Percentiles rank a stretch among this genome's conserved stretches.
These are phyloP conservation scores for Antheraea assamensis DNA, from an alignment of 2,888 invertebrate genomes.

Conservation along the genomic window DNA sequence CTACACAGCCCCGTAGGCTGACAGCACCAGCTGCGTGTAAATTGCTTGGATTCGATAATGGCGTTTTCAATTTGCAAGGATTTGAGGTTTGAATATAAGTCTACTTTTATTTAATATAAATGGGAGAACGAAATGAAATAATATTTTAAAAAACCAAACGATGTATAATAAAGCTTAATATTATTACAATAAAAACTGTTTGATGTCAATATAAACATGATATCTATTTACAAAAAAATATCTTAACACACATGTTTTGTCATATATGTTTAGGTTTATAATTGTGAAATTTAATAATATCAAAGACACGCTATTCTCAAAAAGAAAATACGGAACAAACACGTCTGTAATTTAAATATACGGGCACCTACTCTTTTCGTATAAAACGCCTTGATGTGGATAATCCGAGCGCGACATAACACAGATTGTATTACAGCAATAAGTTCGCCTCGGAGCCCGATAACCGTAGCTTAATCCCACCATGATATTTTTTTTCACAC, in stretches of 20 bases:
- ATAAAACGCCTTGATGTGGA: slow-evolving; percentile 65
- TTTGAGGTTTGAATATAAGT: slow-evolving; percentile 60
- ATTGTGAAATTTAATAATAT: background rate
- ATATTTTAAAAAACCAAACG: background rate
- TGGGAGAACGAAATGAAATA: background rate
- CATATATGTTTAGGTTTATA: background rate
- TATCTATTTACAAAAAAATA: background rate
- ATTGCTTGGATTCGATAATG: slow-evolving; percentile 79
- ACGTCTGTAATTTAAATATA: slow-evolving; percentile 32
- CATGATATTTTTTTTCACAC: slow-evolving; percentile 76
- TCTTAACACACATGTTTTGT: slow-evolving; percentile 27
- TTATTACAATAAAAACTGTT: background rate
- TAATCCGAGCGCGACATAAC: slow-evolving; percentile 77
- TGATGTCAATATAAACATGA: background rate
- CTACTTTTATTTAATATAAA: slow-evolving; percentile 37
- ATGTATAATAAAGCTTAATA: too few species aligned
- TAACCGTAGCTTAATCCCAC: slow-evolving; percentile 75
- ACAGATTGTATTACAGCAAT: slow-evolving; percentile 79
- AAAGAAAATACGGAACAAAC: slow-evolving; percentile 22
- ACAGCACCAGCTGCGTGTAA: slow-evolving; percentile 74
- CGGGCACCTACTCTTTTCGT: slow-evolving; percentile 40
- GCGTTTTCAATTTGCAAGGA: slow-evolving; percentile 79
- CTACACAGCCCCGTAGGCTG: slow-evolving; percentile 41
- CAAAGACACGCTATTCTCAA: background rate
- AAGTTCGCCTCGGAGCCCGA: slow-evolving; percentile 69